A percentile compares a stretch with the other conserved stretches of the same genome.
phyloP scores from a whole-genome alignment of 2,113 vertebrate species.

The Lanius ludovicianus region DNA sequence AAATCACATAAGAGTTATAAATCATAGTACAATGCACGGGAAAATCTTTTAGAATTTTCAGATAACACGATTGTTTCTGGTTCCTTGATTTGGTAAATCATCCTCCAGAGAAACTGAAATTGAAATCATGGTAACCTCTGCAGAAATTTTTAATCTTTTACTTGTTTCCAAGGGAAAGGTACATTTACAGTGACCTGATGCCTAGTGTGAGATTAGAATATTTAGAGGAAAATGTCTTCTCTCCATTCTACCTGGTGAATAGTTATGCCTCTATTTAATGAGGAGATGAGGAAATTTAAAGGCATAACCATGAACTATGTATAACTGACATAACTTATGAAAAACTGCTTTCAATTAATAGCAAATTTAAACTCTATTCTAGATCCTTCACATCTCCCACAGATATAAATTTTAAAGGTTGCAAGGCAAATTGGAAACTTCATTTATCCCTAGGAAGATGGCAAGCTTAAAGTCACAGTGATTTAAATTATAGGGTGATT shows the following conservation, averaged over 20 bases:
- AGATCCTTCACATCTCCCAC: neutral
- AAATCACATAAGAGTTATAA: neutral
- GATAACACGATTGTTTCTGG: neutral
- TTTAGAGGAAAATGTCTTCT: neutral
- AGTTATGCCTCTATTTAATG: neutral
- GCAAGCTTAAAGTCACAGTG: neutral
- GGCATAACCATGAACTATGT: neutral
- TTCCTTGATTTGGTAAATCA: neutral
- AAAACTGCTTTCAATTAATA: neutral
- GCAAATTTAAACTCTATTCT: neutral
- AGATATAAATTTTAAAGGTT: neutral
- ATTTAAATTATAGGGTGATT: neutral
- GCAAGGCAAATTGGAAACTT: neutral
- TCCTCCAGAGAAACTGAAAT: neutral
- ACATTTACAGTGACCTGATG: neutral
- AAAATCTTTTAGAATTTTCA: neutral
- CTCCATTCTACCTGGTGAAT: neutral
- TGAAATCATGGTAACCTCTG: neutral
- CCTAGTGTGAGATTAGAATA: neutral
- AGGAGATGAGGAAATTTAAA: neutral
- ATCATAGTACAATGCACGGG: neutral
- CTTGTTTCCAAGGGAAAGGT: neutral
- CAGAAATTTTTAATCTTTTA: neutral
- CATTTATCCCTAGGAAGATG: neutral
- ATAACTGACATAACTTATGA: neutral